Evolutionary conservation across 1,140 invertebrate genomes (phyloP).

Genomic region (Heliconius himera): DNA sequence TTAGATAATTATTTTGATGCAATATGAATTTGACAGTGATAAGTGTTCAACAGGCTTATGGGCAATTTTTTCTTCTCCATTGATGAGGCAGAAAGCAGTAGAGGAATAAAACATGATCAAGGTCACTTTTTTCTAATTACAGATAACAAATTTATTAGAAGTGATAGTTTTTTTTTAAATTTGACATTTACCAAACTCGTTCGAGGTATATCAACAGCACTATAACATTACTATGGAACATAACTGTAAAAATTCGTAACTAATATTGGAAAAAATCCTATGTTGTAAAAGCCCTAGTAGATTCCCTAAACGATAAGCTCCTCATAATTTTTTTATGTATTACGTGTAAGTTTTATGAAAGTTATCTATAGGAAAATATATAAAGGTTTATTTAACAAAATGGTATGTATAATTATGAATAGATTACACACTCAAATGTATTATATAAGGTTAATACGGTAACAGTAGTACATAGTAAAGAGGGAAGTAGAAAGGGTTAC

Average conservation of each 20-base stretch:
- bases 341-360: conserved; percentile 26
- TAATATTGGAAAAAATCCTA: conserved; percentile 47
- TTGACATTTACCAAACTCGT: conserved; percentile 33
- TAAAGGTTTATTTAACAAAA: conserved; percentile 17
- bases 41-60: not conserved
- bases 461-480: conserved; percentile 44
- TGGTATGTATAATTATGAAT: conserved; percentile 3
- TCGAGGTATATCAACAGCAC: conserved; percentile 68
- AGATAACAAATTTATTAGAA: conserved; percentile 38
- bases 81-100: conserved; percentile 70
- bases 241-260: conserved; percentile 59
- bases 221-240: conserved; percentile 56
- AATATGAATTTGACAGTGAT: not conserved
- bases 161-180: conserved; percentile 18
- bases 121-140: conserved; percentile 78
- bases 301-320: conserved; percentile 78
- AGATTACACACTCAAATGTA: conserved; percentile 21
- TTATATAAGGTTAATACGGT: conserved; percentile 33
- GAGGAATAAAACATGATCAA: conserved; percentile 73
- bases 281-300: conserved; percentile 59
- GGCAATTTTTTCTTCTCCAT: conserved; percentile 11
- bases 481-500: conserved; percentile 48
- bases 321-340: conserved; percentile 59
- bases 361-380: conserved; percentile 26
- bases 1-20: not conserved